phyloP scores from a whole-genome alignment of 2,888 invertebrate species.

The Drosophila testacea region DNA sequence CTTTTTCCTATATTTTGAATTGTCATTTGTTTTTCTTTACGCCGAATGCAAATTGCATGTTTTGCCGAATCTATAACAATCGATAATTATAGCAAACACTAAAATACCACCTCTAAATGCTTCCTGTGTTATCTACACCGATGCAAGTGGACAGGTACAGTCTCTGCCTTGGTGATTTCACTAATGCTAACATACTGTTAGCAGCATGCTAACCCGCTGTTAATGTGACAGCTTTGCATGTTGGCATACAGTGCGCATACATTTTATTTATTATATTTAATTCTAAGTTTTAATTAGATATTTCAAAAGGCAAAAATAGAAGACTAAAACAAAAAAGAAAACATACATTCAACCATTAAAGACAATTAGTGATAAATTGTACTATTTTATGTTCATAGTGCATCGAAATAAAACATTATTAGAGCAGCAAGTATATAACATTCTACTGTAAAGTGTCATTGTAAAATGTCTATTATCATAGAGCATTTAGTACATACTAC shows the following conservation, averaged over 20 bases:
- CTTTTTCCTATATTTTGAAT: conserved; percentile 12
- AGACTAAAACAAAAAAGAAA: conserved; percentile 17
- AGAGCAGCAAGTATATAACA: conserved; percentile 74
- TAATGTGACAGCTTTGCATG: conserved; percentile 37
- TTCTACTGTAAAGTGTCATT: conserved; percentile 31
- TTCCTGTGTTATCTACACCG: conserved; percentile 97
- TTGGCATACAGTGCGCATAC: conserved; percentile 12
- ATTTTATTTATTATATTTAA: conserved; percentile 1
- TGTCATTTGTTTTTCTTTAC: conserved; percentile 16
- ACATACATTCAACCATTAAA: not conserved
- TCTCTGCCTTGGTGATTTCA: conserved; percentile 43
- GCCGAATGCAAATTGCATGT: conserved; percentile 39
- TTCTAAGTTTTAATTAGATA: conserved; percentile 39
- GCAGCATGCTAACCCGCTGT: conserved; percentile 40
- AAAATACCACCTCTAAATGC: conserved; percentile 93
- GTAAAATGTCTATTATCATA: conserved; percentile 13
- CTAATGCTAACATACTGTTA: conserved; percentile 38
- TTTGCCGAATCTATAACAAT: conserved; percentile 36
- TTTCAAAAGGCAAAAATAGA: conserved; percentile 22
- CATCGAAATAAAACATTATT: conserved; percentile 66
- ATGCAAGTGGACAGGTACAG: conserved; percentile 96
- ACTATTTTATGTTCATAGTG: conserved; percentile 37
- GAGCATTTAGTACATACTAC: conserved; percentile 3
- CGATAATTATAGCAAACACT: conserved; percentile 79
- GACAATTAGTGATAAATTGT: conserved; percentile 25